phyloP scores from a whole-genome alignment of 92 coral and sea anemone species.

The Phenganax subtilis region DNA sequence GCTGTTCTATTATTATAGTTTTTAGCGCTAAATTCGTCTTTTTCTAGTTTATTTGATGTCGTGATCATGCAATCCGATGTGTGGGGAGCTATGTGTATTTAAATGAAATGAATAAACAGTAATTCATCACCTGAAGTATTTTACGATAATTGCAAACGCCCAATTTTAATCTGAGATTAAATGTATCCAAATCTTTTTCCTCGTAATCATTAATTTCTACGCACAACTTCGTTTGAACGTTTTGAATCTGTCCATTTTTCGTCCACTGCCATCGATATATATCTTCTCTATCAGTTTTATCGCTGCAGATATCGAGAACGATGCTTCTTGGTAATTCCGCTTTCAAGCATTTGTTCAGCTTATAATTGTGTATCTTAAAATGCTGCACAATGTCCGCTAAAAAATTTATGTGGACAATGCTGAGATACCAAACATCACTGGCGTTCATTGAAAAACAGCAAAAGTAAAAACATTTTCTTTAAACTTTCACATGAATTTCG shows the following conservation, averaged over 20 bases:
- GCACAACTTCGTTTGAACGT: conserved; percentile 6
- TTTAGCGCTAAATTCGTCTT: too few species aligned
- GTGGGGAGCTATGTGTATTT: too few species aligned
- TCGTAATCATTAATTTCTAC: not conserved
- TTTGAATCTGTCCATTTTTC: conserved; percentile 24
- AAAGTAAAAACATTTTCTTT: too few species aligned
- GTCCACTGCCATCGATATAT: conserved; percentile 16
- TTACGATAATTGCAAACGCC: conserved; percentile 15
- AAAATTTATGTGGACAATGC: not conserved
- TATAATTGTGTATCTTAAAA: not conserved
- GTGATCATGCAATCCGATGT: too few species aligned
- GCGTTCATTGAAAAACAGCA: too few species aligned
- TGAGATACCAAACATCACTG: not conserved
- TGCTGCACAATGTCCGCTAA: not conserved
- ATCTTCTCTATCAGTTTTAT: not conserved
- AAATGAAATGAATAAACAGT: too few species aligned
- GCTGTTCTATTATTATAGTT: too few species aligned
- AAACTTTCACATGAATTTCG: too few species aligned
- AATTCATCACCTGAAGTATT: not conserved
- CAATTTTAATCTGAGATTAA: not conserved
- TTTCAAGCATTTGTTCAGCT: not conserved
- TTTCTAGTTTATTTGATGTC: too few species aligned
- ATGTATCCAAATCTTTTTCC: not conserved
- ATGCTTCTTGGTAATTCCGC: not conserved
- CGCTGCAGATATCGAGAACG: not conserved